Percentiles rank a stretch among this genome's conserved stretches.
Conservation (phyloP, 2,888 invertebrate genomes). For the Aradus depressus region DNA sequence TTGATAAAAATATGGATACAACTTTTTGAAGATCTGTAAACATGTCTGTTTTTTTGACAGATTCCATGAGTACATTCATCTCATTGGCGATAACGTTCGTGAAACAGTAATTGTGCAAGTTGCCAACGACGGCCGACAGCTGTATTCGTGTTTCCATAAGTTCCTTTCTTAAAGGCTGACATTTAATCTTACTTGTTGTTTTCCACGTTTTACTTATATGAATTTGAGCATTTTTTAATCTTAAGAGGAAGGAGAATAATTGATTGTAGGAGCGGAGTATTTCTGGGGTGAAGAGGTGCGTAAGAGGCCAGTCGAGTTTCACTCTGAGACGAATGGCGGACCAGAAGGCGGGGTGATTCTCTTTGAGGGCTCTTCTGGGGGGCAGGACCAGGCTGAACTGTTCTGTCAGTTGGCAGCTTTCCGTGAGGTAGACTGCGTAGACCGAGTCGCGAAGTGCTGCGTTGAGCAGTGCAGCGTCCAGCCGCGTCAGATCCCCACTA, state of each 20-base stretch:
- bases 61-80: conserved; percentile 9
- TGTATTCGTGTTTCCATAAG: conserved; percentile 12
- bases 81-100: conserved; percentile 22
- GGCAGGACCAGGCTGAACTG: conserved; percentile 44
- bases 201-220: conserved; percentile 76
- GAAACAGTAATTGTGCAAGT: conserved; percentile 22
- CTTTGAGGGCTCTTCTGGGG: neutral
- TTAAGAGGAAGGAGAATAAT: conserved; percentile 67
- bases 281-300: conserved; percentile 70
- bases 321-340: neutral
- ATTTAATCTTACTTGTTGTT: conserved; percentile 43
- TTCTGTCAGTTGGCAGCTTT: conserved; percentile 47
- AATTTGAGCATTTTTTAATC: conserved; percentile 73
- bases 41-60: conserved; percentile 11
- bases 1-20: conserved; percentile 5
- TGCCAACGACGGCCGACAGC: conserved; percentile 17
- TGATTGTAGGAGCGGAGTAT: conserved; percentile 71
- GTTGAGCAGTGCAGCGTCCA: neutral
- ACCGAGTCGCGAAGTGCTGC: conserved; percentile 50
- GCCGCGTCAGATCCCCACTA: neutral
- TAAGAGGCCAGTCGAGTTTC: conserved; percentile 75
- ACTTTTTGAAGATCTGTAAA: conserved; percentile 20
- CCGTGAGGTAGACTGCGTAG: conserved; percentile 51
- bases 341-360: neutral
- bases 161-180: conserved; percentile 33